Conservation (phyloP, 2,113 vertebrate species). For the Potamarius usumacintae region DNA sequence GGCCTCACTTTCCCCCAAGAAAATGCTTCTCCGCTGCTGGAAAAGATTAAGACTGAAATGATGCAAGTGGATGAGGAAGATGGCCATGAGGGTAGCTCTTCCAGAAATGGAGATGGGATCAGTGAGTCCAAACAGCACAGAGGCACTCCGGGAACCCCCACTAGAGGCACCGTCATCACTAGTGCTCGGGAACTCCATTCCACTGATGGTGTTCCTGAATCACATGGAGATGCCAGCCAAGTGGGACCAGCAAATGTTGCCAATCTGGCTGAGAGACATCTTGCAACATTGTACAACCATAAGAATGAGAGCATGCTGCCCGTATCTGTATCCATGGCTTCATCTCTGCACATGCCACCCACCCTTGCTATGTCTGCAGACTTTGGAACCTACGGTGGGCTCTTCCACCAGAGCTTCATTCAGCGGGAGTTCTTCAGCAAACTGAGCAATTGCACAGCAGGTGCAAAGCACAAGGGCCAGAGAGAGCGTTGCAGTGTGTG, state of each 20-base stretch:
- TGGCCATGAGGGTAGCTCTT: slow-evolving; percentile 72
- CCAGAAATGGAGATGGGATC: slow-evolving; percentile 73
- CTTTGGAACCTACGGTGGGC: slow-evolving; percentile 87
- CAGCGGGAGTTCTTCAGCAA: slow-evolving; percentile 94
- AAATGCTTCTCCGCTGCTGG: slow-evolving; percentile 49
- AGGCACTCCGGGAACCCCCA: slow-evolving; percentile 88
- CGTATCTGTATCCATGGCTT: slow-evolving; percentile 77
- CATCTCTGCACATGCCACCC: slow-evolving; percentile 77
- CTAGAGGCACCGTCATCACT: slow-evolving; percentile 93
- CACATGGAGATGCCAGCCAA: slow-evolving; percentile 63
- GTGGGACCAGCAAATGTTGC: slow-evolving; percentile 63
- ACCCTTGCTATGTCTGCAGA: slow-evolving; percentile 89
- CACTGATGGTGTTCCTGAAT: slow-evolving; percentile 64
- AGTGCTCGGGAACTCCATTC: slow-evolving; percentile 91
- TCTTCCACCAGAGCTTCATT: slow-evolving; percentile 91
- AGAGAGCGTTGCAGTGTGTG: slow-evolving; percentile 87
- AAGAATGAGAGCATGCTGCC: slow-evolving; percentile 79
- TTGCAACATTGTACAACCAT: slow-evolving; percentile 86
- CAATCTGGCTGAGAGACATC: slow-evolving; percentile 77
- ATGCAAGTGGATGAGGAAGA: slow-evolving; percentile 89
- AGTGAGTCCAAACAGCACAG: slow-evolving; percentile 76
- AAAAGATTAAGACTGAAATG: slow-evolving; percentile 77
- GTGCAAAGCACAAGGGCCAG: slow-evolving; percentile 83
- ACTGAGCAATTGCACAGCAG: slow-evolving; percentile 89
- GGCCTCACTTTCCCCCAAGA: slow-evolving; percentile 46